Conservation (phyloP, 2,888 invertebrate genomes). For the Calliphora vomitoria region DNA sequence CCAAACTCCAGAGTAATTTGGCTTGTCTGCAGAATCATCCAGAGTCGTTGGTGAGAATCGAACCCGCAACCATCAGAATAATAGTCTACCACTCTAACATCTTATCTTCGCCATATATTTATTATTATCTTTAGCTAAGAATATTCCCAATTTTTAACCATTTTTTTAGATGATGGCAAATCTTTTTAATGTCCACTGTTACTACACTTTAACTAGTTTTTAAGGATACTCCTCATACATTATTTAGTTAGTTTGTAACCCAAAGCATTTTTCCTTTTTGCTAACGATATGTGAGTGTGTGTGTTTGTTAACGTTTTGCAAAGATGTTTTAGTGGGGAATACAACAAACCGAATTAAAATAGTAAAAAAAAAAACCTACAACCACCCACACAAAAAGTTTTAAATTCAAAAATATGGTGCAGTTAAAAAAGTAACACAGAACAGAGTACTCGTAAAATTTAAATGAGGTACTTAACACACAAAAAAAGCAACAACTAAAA, state of each 20-base stretch:
- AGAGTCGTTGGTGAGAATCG: too few relatives aligned
- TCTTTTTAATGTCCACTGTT: too few relatives aligned
- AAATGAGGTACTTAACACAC: conserved; percentile 61
- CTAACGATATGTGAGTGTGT: background rate
- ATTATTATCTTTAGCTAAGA: too few relatives aligned
- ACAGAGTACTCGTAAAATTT: conserved; percentile 55
- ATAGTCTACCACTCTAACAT: too few relatives aligned
- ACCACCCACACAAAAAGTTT: background rate
- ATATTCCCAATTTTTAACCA: too few relatives aligned
- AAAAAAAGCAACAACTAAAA: conserved; percentile 18
- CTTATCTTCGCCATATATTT: too few relatives aligned
- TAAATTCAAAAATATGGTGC: conserved; percentile 44
- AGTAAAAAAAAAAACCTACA: conserved; percentile 3
- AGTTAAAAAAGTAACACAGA: conserved; percentile 43
- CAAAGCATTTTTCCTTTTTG: background rate
- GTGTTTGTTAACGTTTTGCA: conserved; percentile 13
- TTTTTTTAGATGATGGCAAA: too few relatives aligned
- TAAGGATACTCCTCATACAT: background rate
- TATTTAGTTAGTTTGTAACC: too few relatives aligned
- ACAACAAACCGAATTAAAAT: background rate
- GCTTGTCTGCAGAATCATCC: too few relatives aligned
- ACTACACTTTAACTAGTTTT: too few relatives aligned
- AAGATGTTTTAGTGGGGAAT: conserved; percentile 1
- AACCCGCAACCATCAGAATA: too few relatives aligned
- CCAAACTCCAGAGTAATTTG: too few relatives aligned